Conservation (phyloP, 2,888 invertebrate species). For the Machimus rusticus region DNA sequence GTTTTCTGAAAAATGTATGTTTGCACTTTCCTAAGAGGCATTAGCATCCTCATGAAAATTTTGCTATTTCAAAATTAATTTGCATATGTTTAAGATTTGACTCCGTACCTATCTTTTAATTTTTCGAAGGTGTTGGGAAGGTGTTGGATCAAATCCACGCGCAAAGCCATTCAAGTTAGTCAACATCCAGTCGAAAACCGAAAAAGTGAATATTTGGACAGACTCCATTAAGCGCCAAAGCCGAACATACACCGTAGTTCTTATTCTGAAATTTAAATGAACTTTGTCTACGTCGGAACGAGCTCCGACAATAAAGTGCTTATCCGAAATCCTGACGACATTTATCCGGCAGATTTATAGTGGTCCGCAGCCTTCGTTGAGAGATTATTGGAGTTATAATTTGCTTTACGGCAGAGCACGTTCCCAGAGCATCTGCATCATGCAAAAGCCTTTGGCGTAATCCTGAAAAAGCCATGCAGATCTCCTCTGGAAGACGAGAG, state of each 20-base stretch:
- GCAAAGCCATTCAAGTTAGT: not conserved
- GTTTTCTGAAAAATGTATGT: no score
- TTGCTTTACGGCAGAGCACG: not conserved
- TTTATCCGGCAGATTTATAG: not conserved
- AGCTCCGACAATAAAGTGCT: not conserved
- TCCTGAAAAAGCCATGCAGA: not conserved
- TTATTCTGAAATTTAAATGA: not conserved
- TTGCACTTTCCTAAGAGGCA: no score
- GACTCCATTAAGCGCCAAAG: not conserved
- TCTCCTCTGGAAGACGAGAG: not conserved
- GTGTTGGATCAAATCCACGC: not conserved
- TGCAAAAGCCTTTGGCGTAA: not conserved
- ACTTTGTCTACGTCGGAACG: not conserved
- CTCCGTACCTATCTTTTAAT: not conserved
- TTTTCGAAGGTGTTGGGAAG: not conserved
- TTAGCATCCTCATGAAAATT: no score
- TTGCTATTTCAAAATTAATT: no score
- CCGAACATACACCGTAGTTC: not conserved
- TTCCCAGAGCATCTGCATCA: not conserved
- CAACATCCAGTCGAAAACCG: not conserved
- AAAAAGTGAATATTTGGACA: not conserved
- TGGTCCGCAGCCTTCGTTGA: not conserved
- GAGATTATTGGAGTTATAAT: not conserved
- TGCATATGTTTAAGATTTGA: not conserved
- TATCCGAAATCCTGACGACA: not conserved